Conservation (phyloP, 2,113 vertebrate genomes). For the Mormyrus iriodes region DNA sequence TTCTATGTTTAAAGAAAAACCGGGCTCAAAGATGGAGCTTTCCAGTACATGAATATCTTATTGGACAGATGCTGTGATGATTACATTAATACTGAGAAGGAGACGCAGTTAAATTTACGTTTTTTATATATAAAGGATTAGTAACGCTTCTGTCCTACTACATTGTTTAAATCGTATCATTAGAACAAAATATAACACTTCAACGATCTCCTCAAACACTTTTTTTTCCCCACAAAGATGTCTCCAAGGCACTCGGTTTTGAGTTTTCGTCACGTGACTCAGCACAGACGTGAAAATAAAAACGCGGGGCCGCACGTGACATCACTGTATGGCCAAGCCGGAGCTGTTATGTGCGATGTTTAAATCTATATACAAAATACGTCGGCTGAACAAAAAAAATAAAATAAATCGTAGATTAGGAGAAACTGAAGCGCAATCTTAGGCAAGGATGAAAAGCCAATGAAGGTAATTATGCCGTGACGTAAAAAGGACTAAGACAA, state of each 20-base stretch:
- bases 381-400: too few relatives aligned
- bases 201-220: neutral
- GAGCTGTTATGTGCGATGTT: neutral
- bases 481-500: too few relatives aligned
- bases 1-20: neutral
- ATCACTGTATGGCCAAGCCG: neutral
- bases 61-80: neutral
- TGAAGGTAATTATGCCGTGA: neutral
- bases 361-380: neutral
- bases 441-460: neutral
- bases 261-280: neutral
- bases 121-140: neutral
- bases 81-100: neutral
- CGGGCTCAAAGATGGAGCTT: neutral
- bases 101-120: neutral
- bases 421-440: too few relatives aligned
- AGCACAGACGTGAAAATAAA: neutral
- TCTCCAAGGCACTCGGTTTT: neutral
- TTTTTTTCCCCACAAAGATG: neutral
- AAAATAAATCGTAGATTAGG: too few relatives aligned
- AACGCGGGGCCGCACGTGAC: too few relatives aligned
- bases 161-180: too few relatives aligned
- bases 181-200: neutral
- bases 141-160: too few relatives aligned
- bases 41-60: neutral